These are phyloP conservation scores for Potamarius usumacintae DNA, from an alignment of 2,113 vertebrate genomes.

Conservation along the genomic window DNA sequence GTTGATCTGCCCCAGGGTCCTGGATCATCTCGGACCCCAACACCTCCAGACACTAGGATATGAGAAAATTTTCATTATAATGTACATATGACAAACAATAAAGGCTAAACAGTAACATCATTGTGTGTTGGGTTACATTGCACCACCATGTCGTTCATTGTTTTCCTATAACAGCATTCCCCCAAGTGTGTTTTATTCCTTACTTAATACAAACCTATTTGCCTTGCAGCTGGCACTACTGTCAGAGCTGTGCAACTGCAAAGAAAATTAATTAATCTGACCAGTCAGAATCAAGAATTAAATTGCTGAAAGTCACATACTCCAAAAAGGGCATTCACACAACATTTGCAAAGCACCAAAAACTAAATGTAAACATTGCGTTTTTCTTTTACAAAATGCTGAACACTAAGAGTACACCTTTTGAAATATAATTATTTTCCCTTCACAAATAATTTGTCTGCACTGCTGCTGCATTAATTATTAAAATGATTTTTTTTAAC, in stretches of 20 bases:
- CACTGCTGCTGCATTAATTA: too few species aligned
- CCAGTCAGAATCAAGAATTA: neutral
- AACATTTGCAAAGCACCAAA: neutral
- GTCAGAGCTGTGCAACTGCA: neutral
- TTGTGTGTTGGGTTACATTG: neutral
- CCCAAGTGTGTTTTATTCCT: neutral
- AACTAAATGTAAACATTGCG: neutral
- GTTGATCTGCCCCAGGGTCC: too few species aligned
- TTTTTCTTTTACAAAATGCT: neutral
- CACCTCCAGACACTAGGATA: too few species aligned
- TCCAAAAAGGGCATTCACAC: too few species aligned
- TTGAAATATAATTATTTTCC: too few species aligned
- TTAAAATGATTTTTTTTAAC: neutral
- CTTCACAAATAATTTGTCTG: too few species aligned
- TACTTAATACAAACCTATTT: neutral
- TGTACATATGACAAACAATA: too few species aligned
- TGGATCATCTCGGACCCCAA: too few species aligned
- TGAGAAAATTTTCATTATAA: too few species aligned
- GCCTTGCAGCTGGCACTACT: neutral
- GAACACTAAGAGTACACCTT: neutral
- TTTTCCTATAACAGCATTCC: neutral
- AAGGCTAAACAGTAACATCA: neutral
- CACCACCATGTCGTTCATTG: neutral
- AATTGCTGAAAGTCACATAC: neutral
- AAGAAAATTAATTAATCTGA: neutral